Evolutionary conservation across 2,113 vertebrate genomes (phyloP).

Genomic region (Paraplagusia blochii): DNA sequence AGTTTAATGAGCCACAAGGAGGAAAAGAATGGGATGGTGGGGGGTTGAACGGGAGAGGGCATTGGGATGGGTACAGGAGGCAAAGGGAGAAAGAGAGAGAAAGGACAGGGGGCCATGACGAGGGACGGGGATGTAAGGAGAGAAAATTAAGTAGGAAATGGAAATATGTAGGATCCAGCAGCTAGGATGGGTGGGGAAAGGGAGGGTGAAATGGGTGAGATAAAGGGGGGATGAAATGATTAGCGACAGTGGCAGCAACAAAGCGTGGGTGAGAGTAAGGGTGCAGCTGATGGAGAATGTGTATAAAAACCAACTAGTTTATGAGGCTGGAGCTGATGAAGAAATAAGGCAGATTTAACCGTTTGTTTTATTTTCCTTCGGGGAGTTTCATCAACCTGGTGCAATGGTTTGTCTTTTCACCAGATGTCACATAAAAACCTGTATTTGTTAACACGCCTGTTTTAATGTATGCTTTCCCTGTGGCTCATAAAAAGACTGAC

Average conservation of each 20-base stretch:
- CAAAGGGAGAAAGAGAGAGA: neutral
- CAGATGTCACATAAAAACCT: too few species aligned
- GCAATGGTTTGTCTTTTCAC: too few species aligned
- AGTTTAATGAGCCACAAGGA: conserved; percentile 59
- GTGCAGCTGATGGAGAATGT: neutral
- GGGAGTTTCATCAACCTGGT: too few species aligned
- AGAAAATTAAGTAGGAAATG: neutral
- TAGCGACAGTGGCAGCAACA: neutral
- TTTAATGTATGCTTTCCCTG: too few species aligned
- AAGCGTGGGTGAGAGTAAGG: neutral
- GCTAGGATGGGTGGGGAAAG: neutral
- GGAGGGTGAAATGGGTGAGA: conserved; percentile 1
- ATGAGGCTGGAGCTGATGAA: too few species aligned
- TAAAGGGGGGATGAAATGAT: conserved; percentile 3
- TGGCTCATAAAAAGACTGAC: too few species aligned
- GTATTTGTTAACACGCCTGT: too few species aligned
- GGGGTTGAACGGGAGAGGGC: neutral
- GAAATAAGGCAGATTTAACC: too few species aligned
- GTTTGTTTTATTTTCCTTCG: too few species aligned
- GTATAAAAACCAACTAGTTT: neutral
- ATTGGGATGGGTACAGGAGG: conserved; percentile 3
- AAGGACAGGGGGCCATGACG: conserved; percentile 19
- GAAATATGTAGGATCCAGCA: conserved; percentile 4
- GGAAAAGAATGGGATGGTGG: neutral
- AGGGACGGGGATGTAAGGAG: neutral